phyloP scores from a whole-genome alignment of 2,797 vertebrate species.

The Fistularia tabacaria region DNA sequence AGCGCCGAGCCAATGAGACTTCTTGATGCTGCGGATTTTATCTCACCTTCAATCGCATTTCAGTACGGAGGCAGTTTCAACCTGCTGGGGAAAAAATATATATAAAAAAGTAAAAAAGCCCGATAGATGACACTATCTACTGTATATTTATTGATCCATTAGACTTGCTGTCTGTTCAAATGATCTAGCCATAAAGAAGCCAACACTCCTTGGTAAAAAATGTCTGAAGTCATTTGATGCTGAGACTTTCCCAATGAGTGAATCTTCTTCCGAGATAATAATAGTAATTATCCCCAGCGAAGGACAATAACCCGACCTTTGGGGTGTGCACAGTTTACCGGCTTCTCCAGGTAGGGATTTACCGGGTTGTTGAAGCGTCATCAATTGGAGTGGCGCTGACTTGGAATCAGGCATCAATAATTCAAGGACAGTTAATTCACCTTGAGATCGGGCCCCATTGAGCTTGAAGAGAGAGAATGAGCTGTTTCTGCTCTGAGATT shows the following conservation, averaged over 20 bases:
- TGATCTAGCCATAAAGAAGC: too few relatives aligned
- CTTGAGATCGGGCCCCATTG: constrained; percentile 48
- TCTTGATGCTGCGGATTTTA: constrained; percentile 32
- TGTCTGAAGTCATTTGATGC: constrained; percentile 5
- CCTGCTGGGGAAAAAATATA: too few relatives aligned
- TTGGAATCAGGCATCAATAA: constrained; percentile 59
- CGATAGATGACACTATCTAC: too few relatives aligned
- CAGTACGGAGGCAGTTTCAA: constrained; percentile 3
- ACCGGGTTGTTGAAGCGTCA: constrained; percentile 33
- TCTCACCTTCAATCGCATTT: constrained; percentile 36
- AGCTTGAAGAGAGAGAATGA: constrained; percentile 21
- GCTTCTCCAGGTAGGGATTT: constrained; percentile 31
- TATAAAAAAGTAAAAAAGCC: too few relatives aligned
- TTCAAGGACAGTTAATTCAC: constrained; percentile 67
- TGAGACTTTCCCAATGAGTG: too few relatives aligned
- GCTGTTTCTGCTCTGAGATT: constrained; percentile 9
- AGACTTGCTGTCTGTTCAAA: too few relatives aligned
- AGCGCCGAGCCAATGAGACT: constrained; percentile 28
- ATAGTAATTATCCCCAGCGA: constrained; percentile 24
- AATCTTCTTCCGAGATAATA: constrained; percentile 17
- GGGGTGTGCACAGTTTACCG: constrained; percentile 24
- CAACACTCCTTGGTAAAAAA: too few relatives aligned
- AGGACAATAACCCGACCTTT: constrained; percentile 38
- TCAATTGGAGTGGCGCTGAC: constrained; percentile 32
- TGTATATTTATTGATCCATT: too few relatives aligned